Percentiles rank a stretch among this genome's conserved stretches.
phyloP scores from a whole-genome alignment of 1,140 invertebrate species.

The Drosophila nikananu region DNA sequence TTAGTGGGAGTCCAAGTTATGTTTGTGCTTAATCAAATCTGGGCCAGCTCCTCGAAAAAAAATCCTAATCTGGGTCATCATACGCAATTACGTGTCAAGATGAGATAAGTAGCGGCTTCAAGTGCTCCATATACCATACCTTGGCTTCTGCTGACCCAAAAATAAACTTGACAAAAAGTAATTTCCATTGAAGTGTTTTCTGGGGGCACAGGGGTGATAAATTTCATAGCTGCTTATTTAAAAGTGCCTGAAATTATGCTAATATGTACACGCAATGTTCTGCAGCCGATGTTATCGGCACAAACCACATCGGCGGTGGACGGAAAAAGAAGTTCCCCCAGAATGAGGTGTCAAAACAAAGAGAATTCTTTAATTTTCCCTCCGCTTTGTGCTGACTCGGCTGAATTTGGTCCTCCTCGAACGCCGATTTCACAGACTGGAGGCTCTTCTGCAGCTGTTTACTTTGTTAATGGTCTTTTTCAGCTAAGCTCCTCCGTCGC shows the following conservation, averaged over 20 bases:
- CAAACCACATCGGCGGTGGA: not conserved
- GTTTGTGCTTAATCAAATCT: conserved; percentile 27
- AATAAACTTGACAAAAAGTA: conserved; percentile 6
- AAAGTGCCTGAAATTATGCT: conserved; percentile 49
- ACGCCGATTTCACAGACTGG: conserved; percentile 43
- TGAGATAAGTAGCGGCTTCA: conserved; percentile 24
- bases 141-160: conserved; percentile 24
- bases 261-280: conserved; percentile 27
- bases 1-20: conserved; percentile 7
- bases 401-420: conserved; percentile 51
- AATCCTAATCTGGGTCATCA: conserved; percentile 27
- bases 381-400: conserved; percentile 55
- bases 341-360: conserved; percentile 72
- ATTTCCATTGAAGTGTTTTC: conserved; percentile 4
- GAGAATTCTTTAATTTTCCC: conserved; percentile 61
- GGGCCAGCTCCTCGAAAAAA: not conserved
- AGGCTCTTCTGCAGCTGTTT: conserved; percentile 73
- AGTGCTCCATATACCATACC: not conserved
- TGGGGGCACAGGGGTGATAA: not conserved
- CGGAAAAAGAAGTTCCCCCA: conserved; percentile 9
- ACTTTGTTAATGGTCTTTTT: conserved; percentile 83
- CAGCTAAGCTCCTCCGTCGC: conserved; percentile 73
- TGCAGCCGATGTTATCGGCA: conserved; percentile 26
- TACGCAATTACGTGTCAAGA: conserved; percentile 26
- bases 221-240: conserved; percentile 40